Conservation (phyloP, 2,113 vertebrate species). For the Corapipo altera region DNA sequence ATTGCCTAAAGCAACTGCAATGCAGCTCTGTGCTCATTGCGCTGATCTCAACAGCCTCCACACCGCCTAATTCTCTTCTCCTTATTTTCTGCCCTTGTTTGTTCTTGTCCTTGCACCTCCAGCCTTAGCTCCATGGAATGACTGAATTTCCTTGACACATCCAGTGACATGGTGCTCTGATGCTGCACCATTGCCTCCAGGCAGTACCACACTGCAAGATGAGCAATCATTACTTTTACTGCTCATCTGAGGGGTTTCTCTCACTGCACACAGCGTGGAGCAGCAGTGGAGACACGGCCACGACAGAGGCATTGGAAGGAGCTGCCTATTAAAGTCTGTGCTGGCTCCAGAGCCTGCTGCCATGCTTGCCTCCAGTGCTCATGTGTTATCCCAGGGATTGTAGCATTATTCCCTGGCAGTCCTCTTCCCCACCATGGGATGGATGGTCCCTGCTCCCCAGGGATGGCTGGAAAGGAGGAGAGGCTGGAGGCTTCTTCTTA, state of each 20-base stretch:
- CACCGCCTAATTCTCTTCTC: not conserved
- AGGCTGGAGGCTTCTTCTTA: not conserved
- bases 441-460: not conserved
- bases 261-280: fast-evolving
- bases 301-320: fast-evolving
- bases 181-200: fast-evolving
- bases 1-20: not conserved
- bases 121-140: not conserved
- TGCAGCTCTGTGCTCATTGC: not conserved
- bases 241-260: not conserved
- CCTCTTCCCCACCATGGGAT: fast-evolving
- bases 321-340: not conserved
- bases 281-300: fast-evolving
- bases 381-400: fast-evolving
- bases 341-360: not conserved
- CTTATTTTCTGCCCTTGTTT: not conserved
- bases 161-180: not conserved
- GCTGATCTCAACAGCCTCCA: not conserved
- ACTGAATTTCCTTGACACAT: not conserved
- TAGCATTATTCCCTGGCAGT: not conserved
- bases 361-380: not conserved
- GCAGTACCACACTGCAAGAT: not conserved
- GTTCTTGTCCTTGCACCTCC: not conserved
- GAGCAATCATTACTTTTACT: not conserved
- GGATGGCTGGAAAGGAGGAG: not conserved